A percentile compares a stretch with the other conserved stretches of the same genome.
Conservation (phyloP, 2,797 vertebrate genomes). For the Microctenopoma steveboyesi region DNA sequence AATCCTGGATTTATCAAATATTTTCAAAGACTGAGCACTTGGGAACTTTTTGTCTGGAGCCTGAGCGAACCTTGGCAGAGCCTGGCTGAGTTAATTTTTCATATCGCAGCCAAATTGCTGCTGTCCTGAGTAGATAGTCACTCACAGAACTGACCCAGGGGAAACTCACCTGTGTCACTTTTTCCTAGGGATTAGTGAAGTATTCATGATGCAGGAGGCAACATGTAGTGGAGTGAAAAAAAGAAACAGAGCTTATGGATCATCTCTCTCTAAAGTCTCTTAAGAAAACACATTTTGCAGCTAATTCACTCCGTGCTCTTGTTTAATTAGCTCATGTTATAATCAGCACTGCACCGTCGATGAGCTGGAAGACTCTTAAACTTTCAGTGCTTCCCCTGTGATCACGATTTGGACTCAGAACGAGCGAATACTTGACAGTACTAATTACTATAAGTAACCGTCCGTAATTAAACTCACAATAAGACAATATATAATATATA, state of each 20-base stretch:
- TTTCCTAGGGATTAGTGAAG: conserved; percentile 10
- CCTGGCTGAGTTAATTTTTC: conserved; percentile 53
- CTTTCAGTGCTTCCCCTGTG: neutral
- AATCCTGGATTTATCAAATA: conserved; percentile 78
- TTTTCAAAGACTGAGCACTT: conserved; percentile 64
- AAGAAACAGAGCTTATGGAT: neutral
- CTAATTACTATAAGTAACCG: no score
- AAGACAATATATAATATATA: neutral
- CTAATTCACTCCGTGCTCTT: neutral
- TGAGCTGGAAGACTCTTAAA: conserved; percentile 20
- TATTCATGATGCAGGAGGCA: conserved; percentile 38
- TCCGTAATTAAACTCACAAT: neutral
- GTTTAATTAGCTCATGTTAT: neutral
- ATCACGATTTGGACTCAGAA: conserved; percentile 11
- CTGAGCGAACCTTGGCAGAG: conserved; percentile 51
- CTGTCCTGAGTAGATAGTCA: conserved; percentile 25
- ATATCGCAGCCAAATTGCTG: conserved; percentile 19
- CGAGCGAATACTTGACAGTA: conserved; percentile 7
- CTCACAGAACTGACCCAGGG: conserved; percentile 29
- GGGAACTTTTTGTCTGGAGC: conserved; percentile 41
- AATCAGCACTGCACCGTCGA: conserved; percentile 14
- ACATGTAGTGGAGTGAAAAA: conserved; percentile 18
- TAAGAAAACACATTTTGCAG: neutral
- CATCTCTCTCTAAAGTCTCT: neutral
- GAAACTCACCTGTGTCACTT: conserved; percentile 24